phyloP scores from a whole-genome alignment of 2,797 vertebrate species.

The Tenualosa ilisha region DNA sequence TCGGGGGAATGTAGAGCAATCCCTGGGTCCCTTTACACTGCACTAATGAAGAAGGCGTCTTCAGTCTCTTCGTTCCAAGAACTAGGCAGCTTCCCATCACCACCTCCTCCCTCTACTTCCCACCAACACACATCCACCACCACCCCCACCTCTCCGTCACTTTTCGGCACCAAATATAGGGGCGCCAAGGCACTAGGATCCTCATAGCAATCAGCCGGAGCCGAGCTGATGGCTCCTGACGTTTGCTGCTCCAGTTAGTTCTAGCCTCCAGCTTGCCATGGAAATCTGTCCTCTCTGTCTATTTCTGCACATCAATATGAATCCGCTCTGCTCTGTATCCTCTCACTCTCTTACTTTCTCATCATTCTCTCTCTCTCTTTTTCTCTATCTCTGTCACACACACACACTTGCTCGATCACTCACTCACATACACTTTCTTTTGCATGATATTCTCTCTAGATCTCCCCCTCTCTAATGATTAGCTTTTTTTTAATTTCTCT shows the following conservation, averaged over 20 bases:
- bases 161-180: constrained; percentile 43
- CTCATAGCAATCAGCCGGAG: constrained; percentile 53
- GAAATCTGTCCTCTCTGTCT: constrained; percentile 40
- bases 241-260: constrained; percentile 52
- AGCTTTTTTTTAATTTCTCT: not conserved
- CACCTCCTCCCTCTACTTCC: not conserved
- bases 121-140: not conserved
- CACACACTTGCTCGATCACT: not conserved
- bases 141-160: constrained; percentile 23
- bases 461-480: not conserved
- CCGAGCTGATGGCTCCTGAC: constrained; percentile 52
- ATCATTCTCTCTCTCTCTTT: not conserved
- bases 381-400: not conserved
- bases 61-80: not conserved
- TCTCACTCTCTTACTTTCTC: not conserved
- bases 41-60: not conserved
- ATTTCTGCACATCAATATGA: constrained; percentile 54
- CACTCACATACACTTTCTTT: not conserved
- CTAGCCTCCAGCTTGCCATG: constrained; percentile 24
- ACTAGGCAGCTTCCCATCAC: not conserved
- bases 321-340: not conserved
- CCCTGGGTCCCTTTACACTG: not conserved
- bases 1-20: not conserved
- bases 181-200: constrained; percentile 28
- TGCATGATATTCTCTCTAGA: not conserved